Evolutionary conservation across 2,797 vertebrate genomes (phyloP).

Genomic region (Scarus forsteni): DNA sequence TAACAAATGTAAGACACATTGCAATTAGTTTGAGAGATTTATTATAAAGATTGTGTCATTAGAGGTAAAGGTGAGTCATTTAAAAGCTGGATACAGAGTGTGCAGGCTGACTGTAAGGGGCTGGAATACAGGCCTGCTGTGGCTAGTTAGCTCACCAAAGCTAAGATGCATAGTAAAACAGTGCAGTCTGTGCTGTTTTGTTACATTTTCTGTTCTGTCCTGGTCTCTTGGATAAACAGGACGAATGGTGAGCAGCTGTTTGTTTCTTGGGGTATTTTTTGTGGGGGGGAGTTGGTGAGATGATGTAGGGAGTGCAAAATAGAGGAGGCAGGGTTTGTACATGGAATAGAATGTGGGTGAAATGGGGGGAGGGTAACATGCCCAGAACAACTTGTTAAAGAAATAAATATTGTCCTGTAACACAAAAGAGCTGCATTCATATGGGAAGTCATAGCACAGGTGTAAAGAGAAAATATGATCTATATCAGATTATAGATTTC

Average conservation of each 20-base stretch:
- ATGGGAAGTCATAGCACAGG: slow-evolving; percentile 23
- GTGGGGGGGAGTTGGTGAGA: slow-evolving; percentile 1
- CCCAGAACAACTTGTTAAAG: slow-evolving; percentile 44
- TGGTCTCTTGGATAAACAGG: slow-evolving; percentile 70
- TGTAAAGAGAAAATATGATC: slow-evolving; percentile 14
- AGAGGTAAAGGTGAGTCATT: slow-evolving; percentile 44
- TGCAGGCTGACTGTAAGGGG: slow-evolving; percentile 61
- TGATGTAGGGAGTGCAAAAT: slow-evolving; percentile 31
- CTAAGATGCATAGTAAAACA: slow-evolving; percentile 65
- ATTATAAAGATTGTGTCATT: not conserved
- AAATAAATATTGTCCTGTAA: slow-evolving; percentile 6
- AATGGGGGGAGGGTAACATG: slow-evolving; percentile 69
- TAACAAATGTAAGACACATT: no score
- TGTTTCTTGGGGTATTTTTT: slow-evolving; percentile 27
- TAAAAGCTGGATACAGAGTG: slow-evolving; percentile 31
- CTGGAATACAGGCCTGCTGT: slow-evolving; percentile 78
- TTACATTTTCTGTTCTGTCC: slow-evolving; percentile 65
- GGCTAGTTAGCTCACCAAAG: slow-evolving; percentile 73
- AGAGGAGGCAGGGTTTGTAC: slow-evolving; percentile 48
- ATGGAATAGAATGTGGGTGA: slow-evolving; percentile 68
- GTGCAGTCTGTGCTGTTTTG: slow-evolving; percentile 61
- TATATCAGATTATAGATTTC: not conserved
- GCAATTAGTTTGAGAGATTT: not conserved
- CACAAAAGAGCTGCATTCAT: not conserved
- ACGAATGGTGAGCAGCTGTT: slow-evolving; percentile 80